These are phyloP conservation scores for Dicyrtomina minuta DNA, from an alignment of 2,888 invertebrate species.

Conservation along the genomic window DNA sequence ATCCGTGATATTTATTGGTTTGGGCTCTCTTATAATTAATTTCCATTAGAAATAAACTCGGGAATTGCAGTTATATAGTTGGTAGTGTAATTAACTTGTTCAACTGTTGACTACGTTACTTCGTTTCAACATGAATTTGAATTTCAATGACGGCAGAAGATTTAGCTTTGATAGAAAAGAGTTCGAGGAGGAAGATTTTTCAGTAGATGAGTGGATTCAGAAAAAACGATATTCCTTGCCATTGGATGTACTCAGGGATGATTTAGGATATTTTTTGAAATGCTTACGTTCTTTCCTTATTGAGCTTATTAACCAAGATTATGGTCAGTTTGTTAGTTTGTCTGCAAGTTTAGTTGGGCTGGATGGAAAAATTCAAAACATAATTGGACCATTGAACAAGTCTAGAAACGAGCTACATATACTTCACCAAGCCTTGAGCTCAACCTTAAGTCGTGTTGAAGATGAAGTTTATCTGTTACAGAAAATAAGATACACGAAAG, in stretches of 20 bases:
- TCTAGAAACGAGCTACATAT: conserved; percentile 81
- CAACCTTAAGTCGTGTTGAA: conserved; percentile 41
- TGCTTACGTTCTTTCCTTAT: conserved; percentile 92
- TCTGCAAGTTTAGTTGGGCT: conserved; percentile 92
- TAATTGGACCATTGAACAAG: conserved; percentile 77
- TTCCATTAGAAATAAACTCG: too few relatives aligned
- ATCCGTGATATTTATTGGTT: too few relatives aligned
- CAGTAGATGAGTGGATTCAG: conserved; percentile 87
- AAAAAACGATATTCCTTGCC: conserved; percentile 69
- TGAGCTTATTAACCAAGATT: conserved; percentile 95
- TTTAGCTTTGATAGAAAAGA: conserved; percentile 51
- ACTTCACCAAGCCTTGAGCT: conserved; percentile 53
- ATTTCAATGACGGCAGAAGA: conserved; percentile 21
- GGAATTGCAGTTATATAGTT: too few relatives aligned
- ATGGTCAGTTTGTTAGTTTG: conserved; percentile 94
- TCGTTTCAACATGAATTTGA: conserved; percentile 21
- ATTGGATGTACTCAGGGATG: conserved; percentile 83
- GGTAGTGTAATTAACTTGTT: too few relatives aligned
- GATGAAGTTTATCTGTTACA: conserved; percentile 40
- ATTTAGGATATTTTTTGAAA: conserved; percentile 80
- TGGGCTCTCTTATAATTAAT: too few relatives aligned
- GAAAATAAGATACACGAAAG: conserved; percentile 38
- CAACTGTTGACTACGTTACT: too few relatives aligned
- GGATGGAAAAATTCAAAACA: conserved; percentile 79
- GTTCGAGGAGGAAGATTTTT: conserved; percentile 69